phyloP scores from a whole-genome alignment of 2,113 vertebrate species.

The Aegithalos caudatus region DNA sequence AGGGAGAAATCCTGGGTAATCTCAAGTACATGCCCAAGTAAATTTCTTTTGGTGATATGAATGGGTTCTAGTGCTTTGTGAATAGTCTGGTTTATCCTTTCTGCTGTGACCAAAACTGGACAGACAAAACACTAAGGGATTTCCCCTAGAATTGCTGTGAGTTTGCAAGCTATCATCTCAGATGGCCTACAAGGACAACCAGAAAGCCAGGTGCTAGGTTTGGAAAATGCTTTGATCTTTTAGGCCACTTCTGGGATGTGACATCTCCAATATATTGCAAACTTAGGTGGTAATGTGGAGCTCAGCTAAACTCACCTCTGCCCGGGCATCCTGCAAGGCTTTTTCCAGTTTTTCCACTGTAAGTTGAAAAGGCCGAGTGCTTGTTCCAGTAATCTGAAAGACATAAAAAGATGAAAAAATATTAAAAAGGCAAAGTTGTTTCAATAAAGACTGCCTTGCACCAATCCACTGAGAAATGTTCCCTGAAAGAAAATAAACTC shows the following conservation, averaged over 20 bases:
- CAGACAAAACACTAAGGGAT: background rate
- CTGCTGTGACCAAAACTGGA: background rate
- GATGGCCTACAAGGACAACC: background rate
- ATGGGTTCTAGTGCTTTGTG: background rate
- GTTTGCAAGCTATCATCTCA: background rate
- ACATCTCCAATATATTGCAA: background rate
- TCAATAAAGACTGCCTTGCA: background rate
- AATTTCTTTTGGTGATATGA: background rate
- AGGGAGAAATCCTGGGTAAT: background rate
- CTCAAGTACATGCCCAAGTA: background rate
- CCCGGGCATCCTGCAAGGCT: constrained; percentile 77
- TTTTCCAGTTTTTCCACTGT: constrained; percentile 88
- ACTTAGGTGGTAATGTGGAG: background rate
- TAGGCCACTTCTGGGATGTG: background rate
- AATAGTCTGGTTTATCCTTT: background rate
- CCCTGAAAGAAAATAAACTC: background rate
- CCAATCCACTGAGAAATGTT: background rate
- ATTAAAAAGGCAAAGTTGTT: background rate
- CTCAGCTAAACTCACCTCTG: constrained; percentile 64
- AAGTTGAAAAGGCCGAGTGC: constrained; percentile 86
- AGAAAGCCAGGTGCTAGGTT: background rate
- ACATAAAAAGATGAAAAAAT: background rate
- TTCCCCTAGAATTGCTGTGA: background rate
- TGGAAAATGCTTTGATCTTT: background rate
- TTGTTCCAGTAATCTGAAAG: constrained; percentile 76